These are phyloP conservation scores for Pseudoatta argentina DNA, from an alignment of 1,140 invertebrate species.

Conservation along the genomic window DNA sequence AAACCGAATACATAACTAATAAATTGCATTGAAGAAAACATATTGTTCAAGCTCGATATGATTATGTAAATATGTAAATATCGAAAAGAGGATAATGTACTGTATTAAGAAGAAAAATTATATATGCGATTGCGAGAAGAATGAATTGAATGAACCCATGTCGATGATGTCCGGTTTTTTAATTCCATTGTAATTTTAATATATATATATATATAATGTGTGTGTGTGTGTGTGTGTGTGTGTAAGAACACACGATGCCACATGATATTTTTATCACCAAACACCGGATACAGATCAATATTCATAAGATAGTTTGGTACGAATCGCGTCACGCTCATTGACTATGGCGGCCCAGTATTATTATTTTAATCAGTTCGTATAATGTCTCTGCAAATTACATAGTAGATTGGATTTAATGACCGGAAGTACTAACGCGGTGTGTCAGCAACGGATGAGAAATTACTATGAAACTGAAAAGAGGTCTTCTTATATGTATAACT, in stretches of 20 bases:
- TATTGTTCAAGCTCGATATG: slow-evolving; percentile 1
- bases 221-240: no score
- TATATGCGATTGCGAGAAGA: slow-evolving; percentile 34
- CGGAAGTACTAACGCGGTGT: slow-evolving; percentile 70
- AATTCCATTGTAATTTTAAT: slow-evolving; percentile 70
- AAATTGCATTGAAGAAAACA: background rate
- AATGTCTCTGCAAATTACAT: slow-evolving; percentile 78
- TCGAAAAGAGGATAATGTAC: background rate
- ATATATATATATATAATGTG: slow-evolving; percentile 25
- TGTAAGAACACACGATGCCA: slow-evolving; percentile 59
- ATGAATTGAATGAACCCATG: slow-evolving; percentile 64
- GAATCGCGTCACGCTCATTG: slow-evolving; percentile 66
- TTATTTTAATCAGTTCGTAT: slow-evolving; percentile 77
- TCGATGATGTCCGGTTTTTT: slow-evolving; percentile 58
- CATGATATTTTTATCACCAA: slow-evolving; percentile 74
- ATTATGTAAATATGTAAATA: slow-evolving; percentile 48
- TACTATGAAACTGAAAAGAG: slow-evolving; percentile 66
- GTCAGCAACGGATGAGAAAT: slow-evolving; percentile 73
- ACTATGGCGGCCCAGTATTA: slow-evolving; percentile 70
- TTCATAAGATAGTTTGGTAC: slow-evolving; percentile 70
- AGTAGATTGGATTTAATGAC: slow-evolving; percentile 74
- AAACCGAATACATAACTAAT: slow-evolving; percentile 2
- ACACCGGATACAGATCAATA: slow-evolving; percentile 77
- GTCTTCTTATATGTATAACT: background rate
- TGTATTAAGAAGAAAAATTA: slow-evolving; percentile 13